Evolutionary conservation across 1,140 invertebrate species (phyloP).

Genomic region (Eupristina koningsbergeri): DNA sequence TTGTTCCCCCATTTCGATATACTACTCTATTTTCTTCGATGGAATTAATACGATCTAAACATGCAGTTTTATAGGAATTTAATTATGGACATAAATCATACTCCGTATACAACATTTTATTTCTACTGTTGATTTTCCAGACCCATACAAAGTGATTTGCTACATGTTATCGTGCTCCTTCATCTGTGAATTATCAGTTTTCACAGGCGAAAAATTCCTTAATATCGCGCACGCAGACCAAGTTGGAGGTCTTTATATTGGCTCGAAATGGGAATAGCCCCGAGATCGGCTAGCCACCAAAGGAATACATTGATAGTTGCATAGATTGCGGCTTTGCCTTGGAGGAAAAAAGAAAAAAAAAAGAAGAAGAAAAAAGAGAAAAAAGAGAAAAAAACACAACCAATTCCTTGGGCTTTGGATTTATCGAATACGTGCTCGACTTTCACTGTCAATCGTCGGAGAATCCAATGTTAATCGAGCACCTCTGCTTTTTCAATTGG

Average conservation of each 20-base stretch:
- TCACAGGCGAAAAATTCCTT: not conserved
- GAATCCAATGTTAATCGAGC: conserved; percentile 22
- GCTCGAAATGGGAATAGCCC: not conserved
- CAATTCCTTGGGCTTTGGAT: conserved; percentile 15
- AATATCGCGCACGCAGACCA: not conserved
- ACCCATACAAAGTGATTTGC: not conserved
- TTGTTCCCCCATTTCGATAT: not conserved
- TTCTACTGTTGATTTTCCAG: not conserved
- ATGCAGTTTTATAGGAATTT: not conserved
- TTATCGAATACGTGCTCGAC: conserved; percentile 27
- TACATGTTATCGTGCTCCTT: no score
- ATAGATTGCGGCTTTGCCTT: conserved; percentile 23
- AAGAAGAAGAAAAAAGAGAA: no score
- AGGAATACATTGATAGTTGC: conserved; percentile 11
- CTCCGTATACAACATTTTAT: not conserved
- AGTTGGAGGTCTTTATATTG: not conserved
- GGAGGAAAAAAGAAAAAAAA: no score
- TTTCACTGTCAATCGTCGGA: not conserved
- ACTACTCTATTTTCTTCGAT: not conserved
- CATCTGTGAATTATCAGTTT: no score
- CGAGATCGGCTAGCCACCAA: not conserved
- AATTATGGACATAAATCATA: not conserved
- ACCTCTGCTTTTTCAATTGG: conserved; percentile 1
- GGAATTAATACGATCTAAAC: not conserved
- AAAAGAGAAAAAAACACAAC: no score